phyloP scores from a whole-genome alignment of 2,888 invertebrate genomes.

The Phasia obesa region DNA sequence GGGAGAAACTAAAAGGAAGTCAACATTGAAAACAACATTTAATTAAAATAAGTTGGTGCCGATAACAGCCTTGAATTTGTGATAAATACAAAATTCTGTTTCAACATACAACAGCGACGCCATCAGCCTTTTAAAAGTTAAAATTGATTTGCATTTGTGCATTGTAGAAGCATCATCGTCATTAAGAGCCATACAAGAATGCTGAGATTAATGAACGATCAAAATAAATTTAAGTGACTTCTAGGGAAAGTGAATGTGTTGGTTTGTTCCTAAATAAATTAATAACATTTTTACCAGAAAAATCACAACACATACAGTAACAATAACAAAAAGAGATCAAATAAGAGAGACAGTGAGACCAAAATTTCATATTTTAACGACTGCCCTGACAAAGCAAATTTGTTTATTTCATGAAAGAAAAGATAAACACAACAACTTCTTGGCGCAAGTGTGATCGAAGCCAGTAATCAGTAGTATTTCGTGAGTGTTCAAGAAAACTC shows the following conservation, averaged over 20 bases:
- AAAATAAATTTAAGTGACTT: conserved; percentile 25
- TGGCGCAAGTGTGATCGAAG: conserved; percentile 21
- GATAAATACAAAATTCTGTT: conserved; percentile 32
- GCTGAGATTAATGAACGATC: conserved; percentile 35
- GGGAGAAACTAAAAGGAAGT: conserved; percentile 35
- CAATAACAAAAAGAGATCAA: conserved; percentile 29
- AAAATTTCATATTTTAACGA: conserved; percentile 47
- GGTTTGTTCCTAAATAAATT: conserved; percentile 25
- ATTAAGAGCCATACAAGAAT: conserved; percentile 1
- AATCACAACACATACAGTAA: not conserved
- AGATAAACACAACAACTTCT: conserved; percentile 53
- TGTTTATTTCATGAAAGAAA: conserved; percentile 15
- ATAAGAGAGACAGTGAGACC: conserved; percentile 16
- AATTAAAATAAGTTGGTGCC: conserved; percentile 37
- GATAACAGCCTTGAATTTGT: conserved; percentile 45
- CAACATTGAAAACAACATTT: conserved; percentile 41
- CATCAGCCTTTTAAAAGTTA: too few species aligned
- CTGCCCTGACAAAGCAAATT: conserved; percentile 37
- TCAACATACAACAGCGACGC: not conserved
- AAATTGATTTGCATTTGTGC: conserved; percentile 7
- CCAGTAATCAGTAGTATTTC: conserved; percentile 71
- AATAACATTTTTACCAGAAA: conserved; percentile 48
- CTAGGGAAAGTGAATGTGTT: conserved; percentile 40
- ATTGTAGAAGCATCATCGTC: conserved; percentile 9
- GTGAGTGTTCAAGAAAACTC: conserved; percentile 66